These are phyloP conservation scores for Acanthisitta chloris DNA, from an alignment of 2,113 vertebrate species.

Conservation along the genomic window DNA sequence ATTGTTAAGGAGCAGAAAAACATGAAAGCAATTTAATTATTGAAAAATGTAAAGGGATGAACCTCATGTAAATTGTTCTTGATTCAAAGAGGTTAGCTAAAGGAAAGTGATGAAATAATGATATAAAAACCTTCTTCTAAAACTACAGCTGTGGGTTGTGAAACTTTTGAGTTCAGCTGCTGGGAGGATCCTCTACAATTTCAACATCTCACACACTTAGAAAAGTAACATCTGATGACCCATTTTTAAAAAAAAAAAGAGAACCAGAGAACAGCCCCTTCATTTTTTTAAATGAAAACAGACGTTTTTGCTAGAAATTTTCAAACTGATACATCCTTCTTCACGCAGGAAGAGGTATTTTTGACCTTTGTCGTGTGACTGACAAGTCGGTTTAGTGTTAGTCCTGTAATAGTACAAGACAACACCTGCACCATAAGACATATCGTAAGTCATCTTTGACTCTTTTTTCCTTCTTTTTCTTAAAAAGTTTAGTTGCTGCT, in stretches of 20 bases:
- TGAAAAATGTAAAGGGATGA: not conserved
- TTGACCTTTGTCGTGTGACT: not conserved
- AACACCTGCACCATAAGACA: not conserved
- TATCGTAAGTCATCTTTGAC: constrained; percentile 25
- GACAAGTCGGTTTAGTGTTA: not conserved
- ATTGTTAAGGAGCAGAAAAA: not conserved
- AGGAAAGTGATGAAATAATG: not conserved
- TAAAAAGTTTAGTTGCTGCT: not conserved
- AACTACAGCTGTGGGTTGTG: constrained; percentile 17
- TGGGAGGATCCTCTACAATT: constrained; percentile 50
- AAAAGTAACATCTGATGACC: constrained; percentile 34
- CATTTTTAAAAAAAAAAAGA: constrained; percentile 63
- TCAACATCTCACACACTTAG: constrained; percentile 40
- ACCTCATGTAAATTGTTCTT: not conserved
- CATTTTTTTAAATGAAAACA: not conserved
- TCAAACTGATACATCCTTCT: constrained; percentile 9
- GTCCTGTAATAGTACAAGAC: not conserved
- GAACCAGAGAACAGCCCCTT: constrained; percentile 13
- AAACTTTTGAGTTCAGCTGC: constrained; percentile 13
- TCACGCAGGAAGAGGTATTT: constrained; percentile 49
- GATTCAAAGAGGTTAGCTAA: not conserved
- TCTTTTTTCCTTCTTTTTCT: not conserved
- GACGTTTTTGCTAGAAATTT: constrained; percentile 9
- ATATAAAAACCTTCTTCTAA: not conserved
- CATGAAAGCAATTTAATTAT: not conserved